Base-by-base conservation (phyloP, 2,888 invertebrate genomes). In the Crioceris asparagi region DNA sequence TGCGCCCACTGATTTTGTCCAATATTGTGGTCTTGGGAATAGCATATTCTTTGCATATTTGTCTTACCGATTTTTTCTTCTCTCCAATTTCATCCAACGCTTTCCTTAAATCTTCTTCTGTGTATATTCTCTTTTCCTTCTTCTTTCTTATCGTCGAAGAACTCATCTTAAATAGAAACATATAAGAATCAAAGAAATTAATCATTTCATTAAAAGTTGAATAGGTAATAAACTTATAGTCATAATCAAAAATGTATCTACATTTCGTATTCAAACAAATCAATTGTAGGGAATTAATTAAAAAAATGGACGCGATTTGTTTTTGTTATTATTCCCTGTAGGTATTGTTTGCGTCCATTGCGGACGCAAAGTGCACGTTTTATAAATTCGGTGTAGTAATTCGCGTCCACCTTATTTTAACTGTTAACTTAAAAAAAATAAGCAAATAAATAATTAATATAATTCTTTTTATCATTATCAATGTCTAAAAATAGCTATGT, bases 1-100 rank as follows among this genome's bases (percentile, higher is more conserved):
- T 32, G 32, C 18, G 32, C 32, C 32, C 17, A 32, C 7, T 32
- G 17, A 32, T 32, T 32, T 32, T 18, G 32, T 17, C 32, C 32
- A 32, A 32, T 32, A 32, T n/a, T 32, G 32, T 32, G 32, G 32
- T 32, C 32, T 32, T 32, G 17, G 32, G 32, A 32, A 7, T 32
- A 32, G 17, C 17, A 32, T 32, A 32, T 17, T 32, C 32, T 32
- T 16, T 32, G 17, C 32, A 32, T 32, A 32, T 32, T 32, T 32
- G 17, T 30, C 14, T 30, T 30, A 30, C 16, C 3, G 15, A 30
- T 30, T 6, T 30, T 15, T 30, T 30, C 5, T 30, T 30, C 6
- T 30, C 30, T 15, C 30, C 7, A 30, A 30, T 30, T 14, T 30
- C 30, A 30, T 30, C n/a, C 10, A 15, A 30, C 16, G 14, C 16